phyloP scores from a whole-genome alignment of 2,113 vertebrate genomes.

The Carlito syrichta region DNA sequence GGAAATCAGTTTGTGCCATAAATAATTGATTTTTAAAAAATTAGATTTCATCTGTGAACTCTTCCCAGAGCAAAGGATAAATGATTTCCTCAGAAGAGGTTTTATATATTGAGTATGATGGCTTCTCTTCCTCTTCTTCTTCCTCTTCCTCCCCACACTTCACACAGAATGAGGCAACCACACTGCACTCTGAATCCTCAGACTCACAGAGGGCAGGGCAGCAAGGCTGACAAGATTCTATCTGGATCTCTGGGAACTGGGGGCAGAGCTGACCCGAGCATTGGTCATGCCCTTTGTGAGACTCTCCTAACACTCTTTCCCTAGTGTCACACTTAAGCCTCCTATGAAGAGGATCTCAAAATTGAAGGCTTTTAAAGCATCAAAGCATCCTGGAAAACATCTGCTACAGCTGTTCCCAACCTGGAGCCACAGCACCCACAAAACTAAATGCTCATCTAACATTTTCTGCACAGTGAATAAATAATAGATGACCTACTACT shows the following conservation, averaged over 20 bases:
- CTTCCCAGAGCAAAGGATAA: neutral
- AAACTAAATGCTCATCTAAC: neutral
- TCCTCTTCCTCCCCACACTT: neutral
- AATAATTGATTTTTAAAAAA: neutral
- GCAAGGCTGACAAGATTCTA: neutral
- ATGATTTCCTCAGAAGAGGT: neutral
- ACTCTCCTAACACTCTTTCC: neutral
- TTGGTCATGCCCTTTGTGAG: fast-evolving
- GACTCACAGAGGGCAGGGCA: neutral
- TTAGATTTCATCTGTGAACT: neutral
- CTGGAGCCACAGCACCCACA: neutral
- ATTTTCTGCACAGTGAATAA: neutral
- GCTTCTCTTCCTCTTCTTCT: neutral
- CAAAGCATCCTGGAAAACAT: neutral
- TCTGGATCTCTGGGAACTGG: neutral
- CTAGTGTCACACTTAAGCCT: neutral
- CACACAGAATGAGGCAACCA: neutral
- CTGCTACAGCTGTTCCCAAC: neutral
- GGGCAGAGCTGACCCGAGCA: neutral
- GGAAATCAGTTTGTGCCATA: neutral
- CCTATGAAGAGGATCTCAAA: neutral
- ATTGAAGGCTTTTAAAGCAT: neutral
- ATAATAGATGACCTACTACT: neutral
- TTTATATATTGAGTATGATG: neutral
- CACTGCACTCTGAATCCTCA: neutral